Percentiles rank a stretch among this genome's conserved stretches.
These are phyloP conservation scores for Trachythela sp. DNA, from an alignment of 64 coral and sea anemone species.

Conservation along the genomic window DNA sequence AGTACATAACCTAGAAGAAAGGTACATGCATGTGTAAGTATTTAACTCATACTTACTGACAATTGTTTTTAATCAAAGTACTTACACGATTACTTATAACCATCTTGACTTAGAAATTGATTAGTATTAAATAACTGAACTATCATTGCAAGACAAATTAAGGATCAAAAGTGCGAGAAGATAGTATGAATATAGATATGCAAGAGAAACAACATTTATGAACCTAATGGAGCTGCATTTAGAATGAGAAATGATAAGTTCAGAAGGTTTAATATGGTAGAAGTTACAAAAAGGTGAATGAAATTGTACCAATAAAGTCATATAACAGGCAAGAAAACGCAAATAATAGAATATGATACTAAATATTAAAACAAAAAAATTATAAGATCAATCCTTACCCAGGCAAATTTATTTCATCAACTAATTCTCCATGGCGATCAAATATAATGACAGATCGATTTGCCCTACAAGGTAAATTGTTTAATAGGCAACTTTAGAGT, in stretches of 20 bases:
- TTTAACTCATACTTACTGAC: background rate
- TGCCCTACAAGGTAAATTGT: constrained; percentile 30
- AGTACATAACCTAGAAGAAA: constrained; percentile 61
- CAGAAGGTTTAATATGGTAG: too few relatives aligned
- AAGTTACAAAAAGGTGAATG: too few relatives aligned
- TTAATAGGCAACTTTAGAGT: background rate
- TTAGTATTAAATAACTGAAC: too few relatives aligned
- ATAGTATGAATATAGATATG: background rate
- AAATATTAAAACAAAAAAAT: background rate
- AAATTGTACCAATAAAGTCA: too few relatives aligned
- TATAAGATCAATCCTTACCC: constrained; percentile 73
- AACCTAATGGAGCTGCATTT: too few relatives aligned
- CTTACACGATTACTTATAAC: too few relatives aligned
- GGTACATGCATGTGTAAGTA: background rate
- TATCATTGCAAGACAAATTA: too few relatives aligned
- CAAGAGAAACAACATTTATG: too few relatives aligned
- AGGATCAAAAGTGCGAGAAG: too few relatives aligned
- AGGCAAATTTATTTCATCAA: constrained; percentile 88
- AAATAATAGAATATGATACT: background rate
- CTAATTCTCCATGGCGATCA: constrained; percentile 94
- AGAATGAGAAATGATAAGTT: too few relatives aligned
- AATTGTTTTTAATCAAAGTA: background rate
- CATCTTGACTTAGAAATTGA: too few relatives aligned
- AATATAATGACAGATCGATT: constrained; percentile 79
- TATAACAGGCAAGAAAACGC: background rate